Evolutionary conservation across 2,888 invertebrate genomes (phyloP), one percentile per base, ranked within the genome.

Genomic region (Plebejus argus): DNA sequence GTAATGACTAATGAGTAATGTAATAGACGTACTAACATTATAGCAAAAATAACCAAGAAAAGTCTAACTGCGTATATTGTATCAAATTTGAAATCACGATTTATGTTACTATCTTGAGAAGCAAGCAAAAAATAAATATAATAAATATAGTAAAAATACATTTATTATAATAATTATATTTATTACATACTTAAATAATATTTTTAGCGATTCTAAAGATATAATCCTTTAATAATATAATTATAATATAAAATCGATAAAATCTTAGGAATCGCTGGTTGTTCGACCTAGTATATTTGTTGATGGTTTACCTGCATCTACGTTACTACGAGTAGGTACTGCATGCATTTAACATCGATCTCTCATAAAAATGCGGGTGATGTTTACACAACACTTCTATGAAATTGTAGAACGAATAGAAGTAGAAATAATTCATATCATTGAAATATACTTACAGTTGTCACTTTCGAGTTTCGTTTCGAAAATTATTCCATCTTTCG

Each of bases 331-430:
- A 28, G 28, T 28, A 58, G 7, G 18, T 45, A 53, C 18, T 15
- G 66, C 23, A 66, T 3, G 28, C 66, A 66, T 66, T 28, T 28
- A 18, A 4, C 15, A 66, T 66, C 66, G 66, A 28, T 33, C 66
- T 12, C 66, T 66, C 66, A 66, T 33, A 33, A 28, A 20, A 66
- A 66, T 66, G 66, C 66, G 66, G 66, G 66, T 15, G 28, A 66
- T 66, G 28, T 15, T 28, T 66, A 66, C 18, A 66, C 66, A 33
- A 18, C 66, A 66, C 28, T 66, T 66, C 61, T 66, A 28, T 28
- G 61, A 23, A 66, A 28, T 66, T 28, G 58, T 58, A 58, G 2
- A 58, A 58, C 45, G 45, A 45, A n/a, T n/a, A n/a, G n/a, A n/a
- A 39, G 10, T 39, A 10, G 10, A 1, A 39, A 61, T 1, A 4